Conservation (phyloP, 1,140 invertebrate genomes). For the Episyrphus balteatus region DNA sequence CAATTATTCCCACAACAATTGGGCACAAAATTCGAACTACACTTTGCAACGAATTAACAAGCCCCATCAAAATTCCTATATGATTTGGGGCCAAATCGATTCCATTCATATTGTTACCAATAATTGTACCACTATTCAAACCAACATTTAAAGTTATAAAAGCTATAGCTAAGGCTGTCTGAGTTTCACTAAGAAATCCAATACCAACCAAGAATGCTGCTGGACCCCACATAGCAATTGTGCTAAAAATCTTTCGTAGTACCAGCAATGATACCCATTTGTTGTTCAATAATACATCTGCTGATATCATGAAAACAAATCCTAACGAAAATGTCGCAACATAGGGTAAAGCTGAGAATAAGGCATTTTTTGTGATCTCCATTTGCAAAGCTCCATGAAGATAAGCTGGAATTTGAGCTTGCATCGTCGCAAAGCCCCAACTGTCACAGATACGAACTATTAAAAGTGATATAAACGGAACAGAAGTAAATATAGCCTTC, state of each 20-base stretch:
- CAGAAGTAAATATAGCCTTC: slow-evolving; percentile 58
- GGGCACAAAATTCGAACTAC: slow-evolving; percentile 64
- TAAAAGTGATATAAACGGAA: slow-evolving; percentile 76
- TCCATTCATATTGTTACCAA: slow-evolving; percentile 57
- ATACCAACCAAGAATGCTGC: slow-evolving; percentile 50
- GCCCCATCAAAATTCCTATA: slow-evolving; percentile 54
- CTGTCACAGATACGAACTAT: slow-evolving; percentile 77
- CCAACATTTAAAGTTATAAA: slow-evolving; percentile 60
- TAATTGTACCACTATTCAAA: slow-evolving; percentile 62
- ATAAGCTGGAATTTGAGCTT: slow-evolving; percentile 86
- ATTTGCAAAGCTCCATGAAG: slow-evolving; percentile 72
- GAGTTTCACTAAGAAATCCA: slow-evolving; percentile 44
- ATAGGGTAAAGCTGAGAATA: slow-evolving; percentile 75
- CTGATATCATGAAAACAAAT: slow-evolving; percentile 51
- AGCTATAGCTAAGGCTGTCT: slow-evolving; percentile 43
- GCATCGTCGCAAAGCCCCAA: slow-evolving; percentile 89
- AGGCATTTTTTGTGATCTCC: slow-evolving; percentile 63
- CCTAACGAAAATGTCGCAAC: slow-evolving; percentile 57
- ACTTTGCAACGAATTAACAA: slow-evolving; percentile 67
- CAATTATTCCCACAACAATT: slow-evolving; percentile 48
- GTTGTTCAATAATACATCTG: slow-evolving; percentile 49
- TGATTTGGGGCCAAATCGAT: slow-evolving; percentile 69
- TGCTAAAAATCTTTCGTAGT: slow-evolving; percentile 57
- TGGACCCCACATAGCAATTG: slow-evolving; percentile 49
- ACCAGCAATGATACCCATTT: slow-evolving; percentile 41